Evolutionary conservation across 2,113 vertebrate genomes (phyloP), one percentile per base, ranked within the genome.

Genomic region (Orcinus orca): DNA sequence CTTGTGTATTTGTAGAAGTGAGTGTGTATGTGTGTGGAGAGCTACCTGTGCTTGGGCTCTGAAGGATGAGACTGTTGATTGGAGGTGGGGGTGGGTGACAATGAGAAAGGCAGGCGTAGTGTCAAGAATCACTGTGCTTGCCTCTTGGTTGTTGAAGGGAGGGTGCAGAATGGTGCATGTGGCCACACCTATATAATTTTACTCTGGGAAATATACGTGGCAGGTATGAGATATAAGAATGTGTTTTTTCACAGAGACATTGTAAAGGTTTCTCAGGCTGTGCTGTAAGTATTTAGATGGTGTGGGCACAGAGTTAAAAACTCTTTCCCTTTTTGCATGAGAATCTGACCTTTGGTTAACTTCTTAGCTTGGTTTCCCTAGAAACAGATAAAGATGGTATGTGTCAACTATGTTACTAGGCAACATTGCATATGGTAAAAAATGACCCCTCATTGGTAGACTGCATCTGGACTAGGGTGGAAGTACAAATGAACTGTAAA

Each of bases 311-410:
- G 94, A 92, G 84, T 95, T 96, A 96, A 94, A 94, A 84, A 89
- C 76, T 84, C 81, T 83, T 96, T 83, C 77, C 26, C 60, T 76
- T 94, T 97, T 91, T 85, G 86, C 79, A 65, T 96, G 93, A 94
- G 94, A 97, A 96, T 68, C 83, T 97, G 96, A 97, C 97, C 94
- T 90, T 97, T 94, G 96, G 90, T 95, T 96, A 93, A 93, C 95
- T 91, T 97, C 85, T 86, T 92, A 90, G 93, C 91, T 96, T 85
- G 65, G 88, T 96, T 97, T 92, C 85, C 95, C 88, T 93, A 92
- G 97, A 95, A 97, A 95, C 88, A 94, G 96, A 96, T 96, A 97
- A 97, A 97, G 93, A 97, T 91, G 96, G 90, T 90, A 88, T 97
- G 95, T 95, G 96, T 97, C 93, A 97, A 97, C 88, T 93, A 41